phyloP scores from a whole-genome alignment of 2,797 vertebrate species.

The Gorsachius magnificus region DNA sequence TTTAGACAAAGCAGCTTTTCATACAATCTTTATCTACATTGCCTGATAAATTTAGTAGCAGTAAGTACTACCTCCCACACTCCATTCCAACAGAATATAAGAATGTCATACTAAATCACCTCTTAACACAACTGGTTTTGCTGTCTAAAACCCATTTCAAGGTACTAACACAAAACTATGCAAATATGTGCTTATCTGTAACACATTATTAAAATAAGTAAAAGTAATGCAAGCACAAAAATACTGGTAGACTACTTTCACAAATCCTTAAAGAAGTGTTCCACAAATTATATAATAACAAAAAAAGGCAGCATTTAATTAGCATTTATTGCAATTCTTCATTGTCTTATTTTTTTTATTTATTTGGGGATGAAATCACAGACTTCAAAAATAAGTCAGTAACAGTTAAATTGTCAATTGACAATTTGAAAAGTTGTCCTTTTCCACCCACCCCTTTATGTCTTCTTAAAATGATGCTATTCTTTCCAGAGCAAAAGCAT shows the following conservation, averaged over 20 bases:
- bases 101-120: neutral
- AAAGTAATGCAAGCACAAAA: neutral
- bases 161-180: neutral
- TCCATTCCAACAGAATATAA: neutral
- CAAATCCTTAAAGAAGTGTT: neutral
- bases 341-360: neutral
- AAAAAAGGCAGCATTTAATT: neutral
- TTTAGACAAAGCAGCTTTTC: neutral
- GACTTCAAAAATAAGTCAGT: neutral
- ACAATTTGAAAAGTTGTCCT: neutral
- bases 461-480: neutral
- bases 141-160: neutral
- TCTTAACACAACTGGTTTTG: neutral
- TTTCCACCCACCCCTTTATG: neutral
- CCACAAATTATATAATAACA: neutral
- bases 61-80: neutral
- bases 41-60: neutral
- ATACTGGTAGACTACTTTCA: neutral
- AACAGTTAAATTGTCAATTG: neutral
- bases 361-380: neutral
- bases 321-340: neutral
- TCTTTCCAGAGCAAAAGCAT: neutral
- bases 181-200: neutral
- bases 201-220: neutral
- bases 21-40: neutral